Percentiles rank a stretch among this genome's conserved stretches.
Evolutionary conservation across 2,888 invertebrate genomes (phyloP).

Genomic region (Pandemis heparana): DNA sequence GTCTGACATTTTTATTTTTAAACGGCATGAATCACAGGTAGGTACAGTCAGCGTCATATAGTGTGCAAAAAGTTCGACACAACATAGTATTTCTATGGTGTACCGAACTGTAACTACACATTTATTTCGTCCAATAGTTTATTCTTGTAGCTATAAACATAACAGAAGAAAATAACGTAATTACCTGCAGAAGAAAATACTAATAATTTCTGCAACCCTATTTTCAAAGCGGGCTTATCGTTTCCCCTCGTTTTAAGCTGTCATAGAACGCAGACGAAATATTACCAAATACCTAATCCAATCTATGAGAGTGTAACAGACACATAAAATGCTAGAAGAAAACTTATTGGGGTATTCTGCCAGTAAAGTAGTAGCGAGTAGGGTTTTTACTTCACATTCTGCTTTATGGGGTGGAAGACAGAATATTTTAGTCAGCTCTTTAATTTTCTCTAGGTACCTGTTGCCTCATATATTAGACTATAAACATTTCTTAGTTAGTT

Average conservation of each 20-base stretch:
- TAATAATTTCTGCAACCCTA: not conserved
- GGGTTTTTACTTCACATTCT: slow-evolving; percentile 31
- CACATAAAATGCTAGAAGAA: slow-evolving; percentile 26
- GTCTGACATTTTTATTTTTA: not conserved
- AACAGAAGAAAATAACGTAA: not conserved
- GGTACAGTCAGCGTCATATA: no score
- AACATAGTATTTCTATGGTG: no score
- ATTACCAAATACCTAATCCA: slow-evolving; percentile 30
- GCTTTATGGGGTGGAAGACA: slow-evolving; percentile 35
- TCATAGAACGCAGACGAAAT: slow-evolving; percentile 30
- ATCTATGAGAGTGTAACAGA: slow-evolving; percentile 33
- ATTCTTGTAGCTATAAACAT: no score
- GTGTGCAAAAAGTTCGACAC: no score
- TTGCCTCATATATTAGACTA: slow-evolving; percentile 4
- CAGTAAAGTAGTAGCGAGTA: slow-evolving; percentile 32
- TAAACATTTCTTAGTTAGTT: no score
- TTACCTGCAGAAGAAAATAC: not conserved
- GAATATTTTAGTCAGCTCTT: slow-evolving; percentile 40
- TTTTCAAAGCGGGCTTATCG: slow-evolving; percentile 1
- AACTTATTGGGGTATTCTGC: slow-evolving; percentile 35
- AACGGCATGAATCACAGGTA: not conserved
- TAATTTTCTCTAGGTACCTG: slow-evolving; percentile 28
- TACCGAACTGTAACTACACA: no score
- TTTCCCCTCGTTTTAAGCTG: slow-evolving; percentile 7
- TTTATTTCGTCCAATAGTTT: not conserved